Conservation (phyloP, 2,888 invertebrate species). For the Microctonus hyperodae region DNA sequence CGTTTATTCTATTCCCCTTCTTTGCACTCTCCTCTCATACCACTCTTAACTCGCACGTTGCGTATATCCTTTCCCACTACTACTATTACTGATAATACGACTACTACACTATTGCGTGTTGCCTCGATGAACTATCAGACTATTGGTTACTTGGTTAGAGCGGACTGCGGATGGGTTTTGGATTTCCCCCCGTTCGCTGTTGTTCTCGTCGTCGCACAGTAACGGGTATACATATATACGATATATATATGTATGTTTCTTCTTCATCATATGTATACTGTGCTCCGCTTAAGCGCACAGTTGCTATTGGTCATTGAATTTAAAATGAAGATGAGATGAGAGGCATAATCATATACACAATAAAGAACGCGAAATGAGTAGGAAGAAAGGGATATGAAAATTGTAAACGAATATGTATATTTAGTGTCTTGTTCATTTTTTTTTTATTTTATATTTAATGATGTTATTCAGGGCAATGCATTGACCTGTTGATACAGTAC, state of each 20-base stretch:
- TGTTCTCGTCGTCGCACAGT: conserved; percentile 34
- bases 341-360: neutral
- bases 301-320: neutral
- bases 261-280: conserved; percentile 44
- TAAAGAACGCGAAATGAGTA: neutral
- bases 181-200: conserved; percentile 4
- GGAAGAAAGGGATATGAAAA: neutral
- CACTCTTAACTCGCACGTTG: conserved; percentile 4
- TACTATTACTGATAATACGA: too few species aligned
- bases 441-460: neutral
- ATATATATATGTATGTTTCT: too few species aligned
- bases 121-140: too few species aligned
- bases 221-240: conserved; percentile 46
- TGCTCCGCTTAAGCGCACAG: conserved; percentile 46
- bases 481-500: conserved; percentile 5
- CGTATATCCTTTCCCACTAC: neutral
- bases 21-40: conserved; percentile 22
- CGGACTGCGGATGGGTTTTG: too few species aligned
- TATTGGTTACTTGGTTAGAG: too few species aligned
- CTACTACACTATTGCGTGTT: too few species aligned
- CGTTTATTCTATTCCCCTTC: conserved; percentile 30
- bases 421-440: neutral
- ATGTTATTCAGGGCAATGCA: neutral
- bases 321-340: conserved; percentile 5
- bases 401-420: neutral